A percentile compares a stretch with the other conserved stretches of the same genome.
These are phyloP conservation scores for Plumapathes pennacea DNA, from an alignment of 92 coral and sea anemone species.

Conservation along the genomic window DNA sequence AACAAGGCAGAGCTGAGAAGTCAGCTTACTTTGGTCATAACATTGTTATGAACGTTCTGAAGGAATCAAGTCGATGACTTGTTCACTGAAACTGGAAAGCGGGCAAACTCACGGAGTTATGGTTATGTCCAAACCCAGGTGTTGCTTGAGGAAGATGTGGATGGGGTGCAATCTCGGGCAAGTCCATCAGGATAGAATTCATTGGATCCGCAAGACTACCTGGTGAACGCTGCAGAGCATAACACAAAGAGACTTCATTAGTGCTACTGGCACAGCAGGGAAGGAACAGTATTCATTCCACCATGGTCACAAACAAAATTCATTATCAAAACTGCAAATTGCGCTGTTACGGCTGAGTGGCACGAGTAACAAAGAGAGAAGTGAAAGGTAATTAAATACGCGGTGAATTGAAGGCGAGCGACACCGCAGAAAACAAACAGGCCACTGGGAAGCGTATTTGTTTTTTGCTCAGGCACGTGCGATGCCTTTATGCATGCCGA, in stretches of 20 bases:
- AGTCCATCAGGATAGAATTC: conserved; percentile 62
- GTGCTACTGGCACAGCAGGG: conserved; percentile 8
- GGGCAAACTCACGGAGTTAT: conserved; percentile 43
- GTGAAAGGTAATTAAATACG: conserved; percentile 63
- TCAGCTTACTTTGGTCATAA: conserved; percentile 76
- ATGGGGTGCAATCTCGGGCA: conserved; percentile 84
- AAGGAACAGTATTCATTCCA: conserved; percentile 12
- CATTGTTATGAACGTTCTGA: conserved; percentile 73
- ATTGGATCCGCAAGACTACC: conserved; percentile 48
- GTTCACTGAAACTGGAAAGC: too few species aligned
- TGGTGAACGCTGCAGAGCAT: conserved; percentile 49
- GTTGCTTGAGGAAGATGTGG: conserved; percentile 13
- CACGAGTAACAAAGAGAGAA: conserved; percentile 49
- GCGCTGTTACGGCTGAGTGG: conserved; percentile 46
- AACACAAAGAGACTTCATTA: conserved; percentile 19
- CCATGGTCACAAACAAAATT: conserved; percentile 29
- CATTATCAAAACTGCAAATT: conserved; percentile 31
- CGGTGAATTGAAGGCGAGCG: conserved; percentile 35
- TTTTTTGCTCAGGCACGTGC: conserved; percentile 75
- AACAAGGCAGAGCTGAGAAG: conserved; percentile 26
- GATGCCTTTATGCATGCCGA: conserved; percentile 16
- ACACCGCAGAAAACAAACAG: conserved; percentile 47
- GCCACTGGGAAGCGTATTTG: conserved; percentile 56
- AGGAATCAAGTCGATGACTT: conserved; percentile 32
- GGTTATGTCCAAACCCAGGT: neutral